Conservation (phyloP, 2,113 vertebrate species). For the Lasiurus borealis region DNA sequence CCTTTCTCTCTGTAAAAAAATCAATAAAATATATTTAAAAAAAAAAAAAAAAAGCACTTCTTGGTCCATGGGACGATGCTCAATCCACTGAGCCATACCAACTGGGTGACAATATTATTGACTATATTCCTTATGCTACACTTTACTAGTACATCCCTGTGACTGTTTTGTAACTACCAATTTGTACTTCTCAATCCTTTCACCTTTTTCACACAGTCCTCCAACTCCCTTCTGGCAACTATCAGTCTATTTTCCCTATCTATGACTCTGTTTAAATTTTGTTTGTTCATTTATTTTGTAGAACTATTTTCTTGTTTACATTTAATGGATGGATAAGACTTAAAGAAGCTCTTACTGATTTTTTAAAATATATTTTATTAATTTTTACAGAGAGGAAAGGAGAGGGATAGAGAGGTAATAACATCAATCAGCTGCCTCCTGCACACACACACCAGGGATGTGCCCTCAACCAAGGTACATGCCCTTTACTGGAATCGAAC, state of each 20-base stretch:
- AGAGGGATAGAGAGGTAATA: too few species aligned
- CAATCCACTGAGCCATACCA: background rate
- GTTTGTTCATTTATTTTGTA: background rate
- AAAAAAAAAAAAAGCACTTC: background rate
- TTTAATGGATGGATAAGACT: background rate
- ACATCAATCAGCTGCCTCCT: too few species aligned
- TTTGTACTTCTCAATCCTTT: background rate
- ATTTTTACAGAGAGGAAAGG: too few species aligned
- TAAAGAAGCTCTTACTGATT: constrained; percentile 7
- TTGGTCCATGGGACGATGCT: background rate
- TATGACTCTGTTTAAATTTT: background rate
- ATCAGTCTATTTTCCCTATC: background rate
- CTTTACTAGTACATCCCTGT: background rate
- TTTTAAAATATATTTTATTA: background rate
- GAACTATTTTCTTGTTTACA: background rate
- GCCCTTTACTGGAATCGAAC: too few species aligned
- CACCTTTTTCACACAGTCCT: background rate
- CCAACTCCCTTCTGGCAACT: background rate
- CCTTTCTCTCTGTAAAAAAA: too few species aligned
- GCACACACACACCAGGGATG: too few species aligned
- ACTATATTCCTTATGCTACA: background rate
- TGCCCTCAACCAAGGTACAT: too few species aligned
- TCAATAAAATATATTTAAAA: too few species aligned
- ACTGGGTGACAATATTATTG: background rate
- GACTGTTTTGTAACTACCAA: background rate